These are phyloP conservation scores for Thamnaconus septentrionalis DNA, from an alignment of 2,113 vertebrate genomes.

Conservation along the genomic window DNA sequence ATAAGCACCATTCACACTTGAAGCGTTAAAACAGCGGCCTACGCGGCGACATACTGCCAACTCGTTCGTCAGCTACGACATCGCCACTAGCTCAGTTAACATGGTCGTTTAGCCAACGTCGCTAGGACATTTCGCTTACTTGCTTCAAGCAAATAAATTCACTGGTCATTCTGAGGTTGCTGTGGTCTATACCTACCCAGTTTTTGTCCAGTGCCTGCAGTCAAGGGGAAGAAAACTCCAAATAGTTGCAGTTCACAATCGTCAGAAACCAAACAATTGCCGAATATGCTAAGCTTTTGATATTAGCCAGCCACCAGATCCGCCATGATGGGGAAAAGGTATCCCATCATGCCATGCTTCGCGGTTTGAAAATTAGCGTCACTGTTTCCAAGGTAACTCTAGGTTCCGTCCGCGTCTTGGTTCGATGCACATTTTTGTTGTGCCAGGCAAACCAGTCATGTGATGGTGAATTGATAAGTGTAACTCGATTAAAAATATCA, in stretches of 20 bases:
- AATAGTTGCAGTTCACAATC: not conserved
- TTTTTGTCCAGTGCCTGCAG: not conserved
- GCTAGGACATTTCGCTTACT: constrained; percentile 14
- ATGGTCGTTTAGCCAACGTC: constrained; percentile 10
- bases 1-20: not conserved
- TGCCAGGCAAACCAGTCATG: not conserved
- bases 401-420: not conserved
- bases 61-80: constrained; percentile 10
- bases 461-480: not conserved
- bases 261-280: constrained; percentile 29
- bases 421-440: not conserved
- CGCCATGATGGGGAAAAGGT: constrained; percentile 65
- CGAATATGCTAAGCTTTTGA: constrained; percentile 43
- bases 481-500: not conserved
- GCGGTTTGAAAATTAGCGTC: constrained; percentile 61
- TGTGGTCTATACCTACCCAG: constrained; percentile 25
- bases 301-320: constrained; percentile 54
- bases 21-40: constrained; percentile 44
- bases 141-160: constrained; percentile 2
- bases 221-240: not conserved
- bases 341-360: constrained; percentile 66
- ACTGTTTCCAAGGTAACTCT: constrained; percentile 62
- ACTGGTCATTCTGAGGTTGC: accelerated
- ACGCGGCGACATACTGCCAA: not conserved
- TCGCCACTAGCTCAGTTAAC: constrained; percentile 36